phyloP scores from a whole-genome alignment of 64 coral and sea anemone species.

The Montipora cactus region DNA sequence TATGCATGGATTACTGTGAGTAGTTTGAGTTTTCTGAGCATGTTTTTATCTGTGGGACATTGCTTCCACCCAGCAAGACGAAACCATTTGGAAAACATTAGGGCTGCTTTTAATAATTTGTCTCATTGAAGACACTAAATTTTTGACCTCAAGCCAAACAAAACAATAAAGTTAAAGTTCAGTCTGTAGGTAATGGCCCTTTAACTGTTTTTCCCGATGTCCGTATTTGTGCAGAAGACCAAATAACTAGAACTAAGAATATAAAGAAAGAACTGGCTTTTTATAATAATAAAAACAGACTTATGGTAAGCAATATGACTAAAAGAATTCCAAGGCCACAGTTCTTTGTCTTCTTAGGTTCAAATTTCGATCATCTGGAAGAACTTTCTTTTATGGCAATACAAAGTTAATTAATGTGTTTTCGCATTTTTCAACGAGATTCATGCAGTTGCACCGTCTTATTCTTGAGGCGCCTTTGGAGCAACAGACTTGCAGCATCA shows the following conservation, averaged over 20 bases:
- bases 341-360: no score
- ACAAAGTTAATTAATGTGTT: no score
- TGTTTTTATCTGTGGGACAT: slow-evolving; percentile 1
- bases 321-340: no score
- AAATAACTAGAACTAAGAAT: neutral
- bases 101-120: slow-evolving; percentile 19
- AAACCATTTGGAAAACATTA: slow-evolving; percentile 10
- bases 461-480: neutral
- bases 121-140: slow-evolving; percentile 10
- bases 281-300: no score
- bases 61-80: neutral
- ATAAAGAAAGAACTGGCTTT: neutral
- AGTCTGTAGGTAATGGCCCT: neutral
- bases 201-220: slow-evolving; percentile 47
- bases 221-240: neutral
- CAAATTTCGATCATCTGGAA: no score
- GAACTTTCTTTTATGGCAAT: no score
- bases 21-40: neutral
- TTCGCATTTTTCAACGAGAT: no score
- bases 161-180: slow-evolving; percentile 23
- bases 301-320: no score
- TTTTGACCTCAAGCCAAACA: slow-evolving; percentile 40
- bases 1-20: neutral
- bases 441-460: neutral
- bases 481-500: neutral